Percentiles rank a stretch among this genome's conserved stretches.
phyloP scores from a whole-genome alignment of 1,140 invertebrate genomes.

The Eurosta solidaginis region DNA sequence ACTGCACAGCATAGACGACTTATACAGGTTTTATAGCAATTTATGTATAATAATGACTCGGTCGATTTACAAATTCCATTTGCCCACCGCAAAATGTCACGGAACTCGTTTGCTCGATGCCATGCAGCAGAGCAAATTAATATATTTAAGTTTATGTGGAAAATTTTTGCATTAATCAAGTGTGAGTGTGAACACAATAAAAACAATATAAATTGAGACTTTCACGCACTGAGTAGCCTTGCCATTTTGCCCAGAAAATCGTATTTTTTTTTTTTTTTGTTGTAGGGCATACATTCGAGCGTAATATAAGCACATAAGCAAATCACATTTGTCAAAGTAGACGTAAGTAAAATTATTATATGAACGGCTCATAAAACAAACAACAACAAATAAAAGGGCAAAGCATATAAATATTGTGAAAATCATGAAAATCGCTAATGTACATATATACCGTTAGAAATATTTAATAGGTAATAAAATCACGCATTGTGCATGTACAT shows the following conservation, averaged over 20 bases:
- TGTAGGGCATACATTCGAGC: background rate
- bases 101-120: background rate
- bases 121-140: background rate
- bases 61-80: background rate
- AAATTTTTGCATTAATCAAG: constrained; percentile 5
- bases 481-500: too few relatives aligned
- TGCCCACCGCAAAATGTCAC: background rate
- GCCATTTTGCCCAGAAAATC: background rate
- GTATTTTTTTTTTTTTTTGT: too few relatives aligned
- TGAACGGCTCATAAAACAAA: background rate
- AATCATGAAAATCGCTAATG: too few relatives aligned
- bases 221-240: background rate
- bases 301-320: background rate
- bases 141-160: constrained; percentile 16
- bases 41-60: constrained; percentile 24
- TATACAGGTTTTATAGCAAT: constrained; percentile 12
- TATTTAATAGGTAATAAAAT: too few relatives aligned
- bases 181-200: background rate
- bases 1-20: background rate
- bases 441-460: too few relatives aligned
- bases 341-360: background rate
- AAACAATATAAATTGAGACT: background rate
- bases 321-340: background rate
- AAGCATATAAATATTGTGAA: too few relatives aligned
- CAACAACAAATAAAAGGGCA: background rate